Base-by-base conservation (phyloP, 2,797 vertebrate genomes). In the Scolopax rusticola region DNA sequence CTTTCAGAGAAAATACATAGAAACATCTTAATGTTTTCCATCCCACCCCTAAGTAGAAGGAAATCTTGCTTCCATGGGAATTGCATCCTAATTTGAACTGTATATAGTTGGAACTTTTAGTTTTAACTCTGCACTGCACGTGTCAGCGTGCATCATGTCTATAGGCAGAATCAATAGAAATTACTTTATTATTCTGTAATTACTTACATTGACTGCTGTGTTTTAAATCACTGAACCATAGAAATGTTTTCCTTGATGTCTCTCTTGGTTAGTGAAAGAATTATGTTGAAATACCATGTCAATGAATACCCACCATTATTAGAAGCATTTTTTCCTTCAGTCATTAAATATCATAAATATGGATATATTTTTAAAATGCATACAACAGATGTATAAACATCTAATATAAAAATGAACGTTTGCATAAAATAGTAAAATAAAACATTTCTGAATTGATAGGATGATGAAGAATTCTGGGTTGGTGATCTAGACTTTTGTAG, bases 181-280 rank as follows among this genome's bases (percentile, higher is more conserved):
- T 97, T 87, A 96, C 92, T 97, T 96, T 95, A 80, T 97, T 97
- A 89, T 95, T 97, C 92, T 94, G 73, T 97, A 97, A 97, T 98
- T 97, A 97, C 47, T 85, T 92, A 77, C 83, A 97, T 94, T 74
- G 86, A 96, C 79, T 96, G 90, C 81, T 96, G 88, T 93, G 76
- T 96, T 97, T 97, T 90, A 97, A 97, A 88, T 95, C 93, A 81
- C 50, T 96, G 91, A 96, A 87, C 95, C 87, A 54, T 87, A 75
- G 87, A 96, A 85, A 82, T 90, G 65, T 96, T 95, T 95, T 92
- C 71, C 71, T 93, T 86, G 87, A 80, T 94, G 93, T 82, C 12
- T 96, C 59, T 91, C 83, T 93, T 78, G 30, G 74, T 91, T 77
- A 96, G 78, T 69, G 76, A 86, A 96, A 93, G 67, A 95, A 79